Evolutionary conservation across 1,140 invertebrate species (phyloP), one percentile per base, ranked within the genome.

Genomic region (Scaptodrosophila lebanonensis): DNA sequence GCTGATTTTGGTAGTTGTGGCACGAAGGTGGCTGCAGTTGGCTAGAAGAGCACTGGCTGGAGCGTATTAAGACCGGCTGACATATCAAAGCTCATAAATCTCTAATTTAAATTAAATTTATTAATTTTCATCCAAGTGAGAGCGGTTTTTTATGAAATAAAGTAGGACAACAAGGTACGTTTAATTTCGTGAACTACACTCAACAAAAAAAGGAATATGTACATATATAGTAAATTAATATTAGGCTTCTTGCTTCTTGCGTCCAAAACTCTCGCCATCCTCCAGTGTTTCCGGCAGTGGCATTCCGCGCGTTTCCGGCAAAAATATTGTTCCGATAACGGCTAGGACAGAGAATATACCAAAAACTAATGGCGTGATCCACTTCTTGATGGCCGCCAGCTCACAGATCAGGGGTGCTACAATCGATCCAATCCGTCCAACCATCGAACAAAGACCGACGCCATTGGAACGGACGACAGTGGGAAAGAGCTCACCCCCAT

Each of bases 271-370:
- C 87, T 95, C 93, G 27, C 93, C 93, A 66, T 95, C 93, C 76
- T 93, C 91, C 22, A 95, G 87, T 0, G 93, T 95, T 57, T 95
- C 93, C 17, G 94, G 93, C 29, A 96, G 76, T 35, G 91, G 90
- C 64, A 89, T 89, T 7, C 92, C 91, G 44, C 91, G 89, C 0
- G 95, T 96, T 89, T 96, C 93, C 0, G 93, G 93, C 30, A 95
- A 79, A 1, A 92, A 71, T 0, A 93, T 63, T 9, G 90, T 90
- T 1, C 93, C 87, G 1, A 89, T 33, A 1, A 92, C 91, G 3
- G 91, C 92, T 6, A 92, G 58, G 0, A 93, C 54, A 1, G 92
- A 90, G 6, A 91, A 76, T 1, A 89, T 60, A 3, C 93, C 93
- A 79, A 95, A 94, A 25, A 93, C 88, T 1, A 92, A 56, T 0